Base-by-base conservation (phyloP, 2,888 invertebrate genomes). In the Sycophila texana region DNA sequence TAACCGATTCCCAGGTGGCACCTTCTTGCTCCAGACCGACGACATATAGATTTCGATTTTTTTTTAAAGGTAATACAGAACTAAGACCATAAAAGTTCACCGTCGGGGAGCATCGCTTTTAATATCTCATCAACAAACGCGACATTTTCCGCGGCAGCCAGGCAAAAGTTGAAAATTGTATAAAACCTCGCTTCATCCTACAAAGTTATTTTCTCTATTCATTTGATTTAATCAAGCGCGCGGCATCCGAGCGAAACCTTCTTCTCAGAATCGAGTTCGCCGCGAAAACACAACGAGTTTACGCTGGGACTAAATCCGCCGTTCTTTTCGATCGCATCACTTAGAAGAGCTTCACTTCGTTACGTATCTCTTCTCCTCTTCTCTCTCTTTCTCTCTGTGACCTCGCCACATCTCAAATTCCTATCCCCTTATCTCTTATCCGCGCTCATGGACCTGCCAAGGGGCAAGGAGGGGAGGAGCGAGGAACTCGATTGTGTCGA, bases 311-410 rank as follows among this genome's bases (percentile, higher is more conserved):
- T 58, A 70, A 71, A 68, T 68, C 55, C 55, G 63, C 39, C 58
- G 58, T 58, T 72, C 67, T 61, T 67, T 71, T 57, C 66, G 67
- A 75, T 67, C 61, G 57, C 68, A 51, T 75, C 75, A 49, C 68
- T 79, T 66, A 49, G 61, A 53, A 66, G 10, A 26, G 26, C 63
- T 80, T 72, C 63, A 72, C 72, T 67, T 72, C 79, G 63, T 76
- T 80, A 80, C 60, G 60, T 63, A 57, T 30, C 18, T 66, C 51
- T 22, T 7, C 63, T 72, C 49, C 18, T 49, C 51, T 61, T 18
- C 47, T 72, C 63, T 47, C 63, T 61, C 60, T 22, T 14, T 73
- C 73, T 72, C 65, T 53, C n/a, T 58, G 55, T 53, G 49, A 51
- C 20, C 49, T 49, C 53, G 49, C 65, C 53, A 53, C 53, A 78